phyloP scores from a whole-genome alignment of 2,888 invertebrate species.

The Dicyrtomina minuta region DNA sequence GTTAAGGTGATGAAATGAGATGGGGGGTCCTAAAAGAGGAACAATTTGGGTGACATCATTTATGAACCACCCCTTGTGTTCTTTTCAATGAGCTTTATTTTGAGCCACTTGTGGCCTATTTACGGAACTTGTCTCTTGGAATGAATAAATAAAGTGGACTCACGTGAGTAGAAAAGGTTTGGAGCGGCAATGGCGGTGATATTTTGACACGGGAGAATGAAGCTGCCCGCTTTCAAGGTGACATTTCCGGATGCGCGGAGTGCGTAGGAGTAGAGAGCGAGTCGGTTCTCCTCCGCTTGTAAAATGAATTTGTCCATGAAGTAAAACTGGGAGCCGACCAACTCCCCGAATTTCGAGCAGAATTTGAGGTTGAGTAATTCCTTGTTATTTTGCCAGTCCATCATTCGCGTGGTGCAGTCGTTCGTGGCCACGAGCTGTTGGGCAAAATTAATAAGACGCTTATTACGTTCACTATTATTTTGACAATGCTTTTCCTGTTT shows the following conservation, averaged over 20 bases:
- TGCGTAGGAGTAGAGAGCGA: conserved; percentile 47
- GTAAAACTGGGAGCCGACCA: conserved; percentile 49
- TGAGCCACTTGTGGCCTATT: too few species aligned
- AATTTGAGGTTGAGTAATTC: conserved; percentile 42
- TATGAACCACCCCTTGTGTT: too few species aligned
- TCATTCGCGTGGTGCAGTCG: conserved; percentile 42
- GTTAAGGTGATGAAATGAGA: too few species aligned
- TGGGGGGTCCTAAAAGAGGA: too few species aligned
- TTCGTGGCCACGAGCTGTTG: conserved; percentile 31
- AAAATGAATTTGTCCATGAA: conserved; percentile 52
- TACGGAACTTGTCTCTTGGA: too few species aligned
- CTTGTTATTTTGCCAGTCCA: conserved; percentile 40
- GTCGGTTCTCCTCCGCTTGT: conserved; percentile 48
- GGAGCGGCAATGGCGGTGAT: conserved; percentile 48
- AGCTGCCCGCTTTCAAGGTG: conserved; percentile 46
- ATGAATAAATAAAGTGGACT: too few species aligned
- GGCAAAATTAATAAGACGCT: not conserved
- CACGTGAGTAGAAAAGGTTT: conserved; percentile 52
- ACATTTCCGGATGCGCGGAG: conserved; percentile 35
- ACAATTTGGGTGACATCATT: too few species aligned
- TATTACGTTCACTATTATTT: conserved; percentile 8
- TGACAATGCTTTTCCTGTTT: too few species aligned
- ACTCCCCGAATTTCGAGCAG: conserved; percentile 50
- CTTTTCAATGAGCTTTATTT: too few species aligned
- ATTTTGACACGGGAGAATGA: conserved; percentile 41